Evolutionary conservation across 2,797 vertebrate species (phyloP).

Genomic region (Buceros bicornis): DNA sequence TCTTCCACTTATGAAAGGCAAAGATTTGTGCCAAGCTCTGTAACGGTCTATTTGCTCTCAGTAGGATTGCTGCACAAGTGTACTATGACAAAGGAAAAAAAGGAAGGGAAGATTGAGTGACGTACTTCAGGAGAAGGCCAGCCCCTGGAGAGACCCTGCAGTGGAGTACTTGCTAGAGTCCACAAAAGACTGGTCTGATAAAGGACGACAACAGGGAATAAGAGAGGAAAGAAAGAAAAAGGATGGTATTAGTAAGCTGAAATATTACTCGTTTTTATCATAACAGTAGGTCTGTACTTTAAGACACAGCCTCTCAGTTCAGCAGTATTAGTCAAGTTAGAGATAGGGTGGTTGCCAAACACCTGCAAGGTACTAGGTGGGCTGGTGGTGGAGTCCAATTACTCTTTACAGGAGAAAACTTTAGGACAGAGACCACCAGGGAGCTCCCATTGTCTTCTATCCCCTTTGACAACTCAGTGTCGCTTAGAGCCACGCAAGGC

Average conservation of each 20-base stretch:
- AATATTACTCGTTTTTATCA: conserved; percentile 61
- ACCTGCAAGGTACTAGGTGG: conserved; percentile 1
- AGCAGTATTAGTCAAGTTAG: conserved; percentile 46
- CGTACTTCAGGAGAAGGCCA: conserved; percentile 94
- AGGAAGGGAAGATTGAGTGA: conserved; percentile 81
- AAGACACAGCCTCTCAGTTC: conserved; percentile 46
- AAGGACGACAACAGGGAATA: conserved; percentile 81
- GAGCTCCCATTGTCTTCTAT: neutral
- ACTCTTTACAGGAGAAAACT: neutral
- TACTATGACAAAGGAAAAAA: conserved; percentile 74
- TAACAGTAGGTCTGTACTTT: conserved; percentile 54
- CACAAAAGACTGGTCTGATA: conserved; percentile 92
- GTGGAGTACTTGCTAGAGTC: conserved; percentile 92
- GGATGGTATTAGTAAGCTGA: conserved; percentile 72
- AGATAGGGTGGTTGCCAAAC: neutral
- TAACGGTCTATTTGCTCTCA: conserved; percentile 20
- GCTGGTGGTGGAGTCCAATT: neutral
- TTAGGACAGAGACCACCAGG: conserved; percentile 14
- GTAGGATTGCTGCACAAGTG: conserved; percentile 60
- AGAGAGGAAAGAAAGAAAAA: conserved; percentile 79
- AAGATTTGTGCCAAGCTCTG: conserved; percentile 41
- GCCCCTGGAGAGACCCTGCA: conserved; percentile 92
- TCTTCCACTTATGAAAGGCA: conserved; percentile 31
- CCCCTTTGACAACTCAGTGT: neutral
- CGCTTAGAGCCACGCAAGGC: neutral